Conservation (phyloP, 1,140 invertebrate species). For the Drosophila kurseongensis region DNA sequence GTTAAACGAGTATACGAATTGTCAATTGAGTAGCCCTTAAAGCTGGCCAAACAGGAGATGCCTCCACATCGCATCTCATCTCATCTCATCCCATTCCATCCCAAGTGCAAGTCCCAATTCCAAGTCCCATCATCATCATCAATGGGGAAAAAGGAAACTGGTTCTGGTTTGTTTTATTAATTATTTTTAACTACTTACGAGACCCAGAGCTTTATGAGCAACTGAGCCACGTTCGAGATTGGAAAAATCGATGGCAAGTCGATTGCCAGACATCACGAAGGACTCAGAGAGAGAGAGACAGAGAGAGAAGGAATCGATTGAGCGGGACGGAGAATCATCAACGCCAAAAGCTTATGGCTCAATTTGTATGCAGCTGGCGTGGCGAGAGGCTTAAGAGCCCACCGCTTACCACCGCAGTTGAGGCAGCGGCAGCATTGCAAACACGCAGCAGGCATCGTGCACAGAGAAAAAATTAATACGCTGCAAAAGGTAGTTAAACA, state of each 20-base stretch:
- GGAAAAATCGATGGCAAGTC: constrained; percentile 63
- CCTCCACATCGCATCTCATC: constrained; percentile 15
- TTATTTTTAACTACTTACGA: constrained; percentile 70
- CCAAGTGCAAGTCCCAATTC: constrained; percentile 13
- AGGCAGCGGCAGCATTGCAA: constrained; percentile 3
- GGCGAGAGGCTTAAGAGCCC: constrained; percentile 63
- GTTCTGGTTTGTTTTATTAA: constrained; percentile 75
- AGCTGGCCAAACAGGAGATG: constrained; percentile 51
- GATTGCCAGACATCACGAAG: constrained; percentile 49
- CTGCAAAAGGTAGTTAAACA: constrained; percentile 2
- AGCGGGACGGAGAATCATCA: constrained; percentile 43
- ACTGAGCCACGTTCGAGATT: constrained; percentile 40
- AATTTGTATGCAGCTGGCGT: constrained; percentile 78
- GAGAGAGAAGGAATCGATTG: not conserved
- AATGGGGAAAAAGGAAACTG: constrained; percentile 57
- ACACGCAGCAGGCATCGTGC: constrained; percentile 32
- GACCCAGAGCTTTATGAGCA: constrained; percentile 33
- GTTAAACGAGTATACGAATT: constrained; percentile 79
- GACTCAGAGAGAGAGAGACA: constrained; percentile 6
- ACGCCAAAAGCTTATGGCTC: constrained; percentile 72
- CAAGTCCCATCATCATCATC: constrained; percentile 33
- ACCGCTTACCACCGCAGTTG: constrained; percentile 41
- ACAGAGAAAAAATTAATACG: constrained; percentile 31
- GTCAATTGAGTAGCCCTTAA: constrained; percentile 73
- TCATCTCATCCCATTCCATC: constrained; percentile 4